Evolutionary conservation across 2,797 vertebrate species (phyloP), one percentile per base, ranked within the genome.

Genomic region (Lemur catta): DNA sequence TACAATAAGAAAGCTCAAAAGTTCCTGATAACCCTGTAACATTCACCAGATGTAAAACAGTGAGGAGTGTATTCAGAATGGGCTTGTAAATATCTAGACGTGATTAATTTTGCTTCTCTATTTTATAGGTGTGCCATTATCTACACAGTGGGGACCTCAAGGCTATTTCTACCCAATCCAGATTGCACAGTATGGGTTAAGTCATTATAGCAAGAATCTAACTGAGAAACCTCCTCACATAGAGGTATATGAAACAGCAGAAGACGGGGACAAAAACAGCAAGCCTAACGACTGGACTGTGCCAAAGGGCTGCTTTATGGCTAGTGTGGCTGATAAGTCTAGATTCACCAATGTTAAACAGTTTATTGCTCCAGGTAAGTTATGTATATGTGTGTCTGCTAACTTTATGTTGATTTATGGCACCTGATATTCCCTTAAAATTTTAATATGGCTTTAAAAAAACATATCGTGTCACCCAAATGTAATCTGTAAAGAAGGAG

Each of bases 81-180:
- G 20, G 0, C 3, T 84, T 69, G 35, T 57, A 35, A n/a, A 41
- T 1, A 1, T 22, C 76, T 85, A 12, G 2, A 11, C 22, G 9
- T 67, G 22, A 0, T 0, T 91, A 41, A 0, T 80, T 91, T 61
- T 46, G 35, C 75, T 76, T 92, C 89, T 97, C 33, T 74, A 4
- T 95, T 57, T 95, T 30, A 0, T 41, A 99, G 99, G 99, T 1
- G 99, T 99, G 61, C 99, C 99, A 0, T 98, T 99, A 55, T 99
- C 99, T 96, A 99, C 99, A 0, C 99, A 99, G 95, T 99, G 99
- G 99, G 99, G 99, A 10, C 99, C 99, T 79, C 99, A 99, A 98
- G 99, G 99, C 97, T 99, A 99, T 98, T 99, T 99, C 98, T 99
- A 99, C 96, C 99, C 99, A 96, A 99, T 99, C 98, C 99, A 99